phyloP scores from a whole-genome alignment of 2,888 invertebrate genomes.

The Drosophila lutescens region DNA sequence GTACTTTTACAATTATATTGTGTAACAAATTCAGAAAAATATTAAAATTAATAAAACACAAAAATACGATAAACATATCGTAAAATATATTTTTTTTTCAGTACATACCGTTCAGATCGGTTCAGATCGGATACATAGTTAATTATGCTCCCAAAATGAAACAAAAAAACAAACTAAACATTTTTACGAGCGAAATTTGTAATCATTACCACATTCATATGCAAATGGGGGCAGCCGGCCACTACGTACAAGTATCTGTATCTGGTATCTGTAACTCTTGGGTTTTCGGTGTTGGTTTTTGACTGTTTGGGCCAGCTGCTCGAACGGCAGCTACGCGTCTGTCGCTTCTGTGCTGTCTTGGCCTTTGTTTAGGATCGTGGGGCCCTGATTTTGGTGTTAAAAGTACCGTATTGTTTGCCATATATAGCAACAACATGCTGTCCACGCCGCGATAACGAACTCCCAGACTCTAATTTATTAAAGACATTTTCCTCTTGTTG shows the following conservation, averaged over 20 bases:
- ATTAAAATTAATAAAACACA: neutral
- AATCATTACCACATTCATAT: conserved; percentile 80
- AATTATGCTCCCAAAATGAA: conserved; percentile 66
- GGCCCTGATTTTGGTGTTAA: conserved; percentile 71
- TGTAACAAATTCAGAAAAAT: no score
- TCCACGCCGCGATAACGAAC: conserved; percentile 59
- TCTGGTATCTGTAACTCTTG: conserved; percentile 25
- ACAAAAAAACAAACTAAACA: conserved; percentile 67
- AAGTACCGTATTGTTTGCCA: conserved; percentile 79
- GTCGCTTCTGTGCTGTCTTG: conserved; percentile 79
- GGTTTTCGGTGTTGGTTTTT: neutral
- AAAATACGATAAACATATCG: neutral
- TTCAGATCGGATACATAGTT: conserved; percentile 63
- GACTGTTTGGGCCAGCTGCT: conserved; percentile 61
- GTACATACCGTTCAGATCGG: conserved; percentile 11
- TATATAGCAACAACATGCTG: conserved; percentile 71
- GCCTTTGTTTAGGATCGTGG: conserved; percentile 60
- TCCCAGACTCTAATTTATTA: conserved; percentile 71
- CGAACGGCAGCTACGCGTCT: conserved; percentile 74
- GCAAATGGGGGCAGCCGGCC: conserved; percentile 64
- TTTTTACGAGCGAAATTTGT: conserved; percentile 81
- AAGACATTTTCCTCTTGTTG: conserved; percentile 30
- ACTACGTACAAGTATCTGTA: conserved; percentile 40
- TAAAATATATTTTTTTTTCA: neutral
- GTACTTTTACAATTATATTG: neutral